Base-by-base conservation (phyloP, 2,888 invertebrate species). In the Phytoseiulus persimilis region DNA sequence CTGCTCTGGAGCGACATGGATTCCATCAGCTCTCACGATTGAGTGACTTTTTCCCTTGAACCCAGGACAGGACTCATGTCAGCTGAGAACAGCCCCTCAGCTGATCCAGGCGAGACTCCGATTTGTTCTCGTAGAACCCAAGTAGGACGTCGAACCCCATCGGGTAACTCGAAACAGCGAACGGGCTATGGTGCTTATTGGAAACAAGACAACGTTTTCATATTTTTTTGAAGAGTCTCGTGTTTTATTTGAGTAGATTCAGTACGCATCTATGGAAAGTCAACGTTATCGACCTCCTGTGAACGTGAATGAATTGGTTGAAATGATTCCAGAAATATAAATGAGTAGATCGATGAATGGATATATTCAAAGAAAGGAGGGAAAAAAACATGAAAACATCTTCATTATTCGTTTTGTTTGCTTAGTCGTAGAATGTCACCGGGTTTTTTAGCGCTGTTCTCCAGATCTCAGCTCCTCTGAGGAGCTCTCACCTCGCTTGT, bases 211-310 rank as follows among this genome's bases (percentile, higher is more conserved):
- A 65, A 6, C 11, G 65, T 3, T 14, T 28, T 65, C 18, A 65
- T 65, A 28, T 65, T 65, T 65, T 46, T 65, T 65, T 65, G 65
- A 65, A 65, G 65, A 65, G 65, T 65, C 18, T 65, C 65, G 5
- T 65, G 65, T 65, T 65, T 65, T 65, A 65, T 65, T 65, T 65
- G 65, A 65, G 65, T 65, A 65, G 65, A 65, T 65, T 65, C 65
- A 65, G 65, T 65, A 65, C 65, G 65, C 65, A 28, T 65, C 65
- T 65, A 65, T 65, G 65, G 65, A 28, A 23, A 23, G 65, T 65
- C 65, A 28, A 65, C 28, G 28, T 3, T 65, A 65, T 65, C 65
- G 65, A 65, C 65, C 65, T 65, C 65, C 65, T 65, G 65, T 65
- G 65, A 65, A 65, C 65, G 65, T 65, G 65, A 65, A 65, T 65